These are phyloP conservation scores for Ptychobarbus kaznakovi DNA, from an alignment of 2,797 vertebrate species.

Conservation along the genomic window DNA sequence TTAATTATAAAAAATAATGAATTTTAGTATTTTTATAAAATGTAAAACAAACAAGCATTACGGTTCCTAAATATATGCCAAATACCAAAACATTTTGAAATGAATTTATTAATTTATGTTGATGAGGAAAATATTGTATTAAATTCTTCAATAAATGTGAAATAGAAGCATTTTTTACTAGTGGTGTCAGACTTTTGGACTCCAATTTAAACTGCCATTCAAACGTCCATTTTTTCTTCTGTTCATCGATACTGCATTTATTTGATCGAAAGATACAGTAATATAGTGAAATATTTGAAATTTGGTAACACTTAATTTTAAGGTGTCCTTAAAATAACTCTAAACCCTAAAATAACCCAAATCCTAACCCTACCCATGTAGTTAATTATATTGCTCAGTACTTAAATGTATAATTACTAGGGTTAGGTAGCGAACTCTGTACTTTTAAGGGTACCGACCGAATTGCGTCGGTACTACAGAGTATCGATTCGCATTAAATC, in stretches of 20 bases:
- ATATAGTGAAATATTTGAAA: background rate
- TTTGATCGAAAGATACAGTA: background rate
- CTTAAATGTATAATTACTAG: too few relatives aligned
- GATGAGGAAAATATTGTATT: background rate
- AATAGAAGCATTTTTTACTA: background rate
- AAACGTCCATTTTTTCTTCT: background rate
- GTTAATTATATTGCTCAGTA: too few relatives aligned
- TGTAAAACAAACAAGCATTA: background rate
- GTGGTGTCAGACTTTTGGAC: background rate
- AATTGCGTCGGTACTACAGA: too few relatives aligned
- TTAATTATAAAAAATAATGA: background rate
- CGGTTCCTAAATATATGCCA: background rate
- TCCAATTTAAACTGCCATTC: background rate
- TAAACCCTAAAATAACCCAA: too few relatives aligned
- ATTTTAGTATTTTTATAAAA: background rate
- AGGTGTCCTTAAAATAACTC: too few relatives aligned
- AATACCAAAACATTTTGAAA: background rate
- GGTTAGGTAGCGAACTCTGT: too few relatives aligned
- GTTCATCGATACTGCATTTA: background rate
- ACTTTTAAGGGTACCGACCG: too few relatives aligned
- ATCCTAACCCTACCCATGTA: too few relatives aligned
- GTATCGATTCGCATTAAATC: too few relatives aligned
- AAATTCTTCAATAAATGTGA: background rate
- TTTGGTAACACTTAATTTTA: too few relatives aligned
- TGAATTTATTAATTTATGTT: background rate